Evolutionary conservation across 2,113 vertebrate species (phyloP).

Genomic region (Chitala chitala): DNA sequence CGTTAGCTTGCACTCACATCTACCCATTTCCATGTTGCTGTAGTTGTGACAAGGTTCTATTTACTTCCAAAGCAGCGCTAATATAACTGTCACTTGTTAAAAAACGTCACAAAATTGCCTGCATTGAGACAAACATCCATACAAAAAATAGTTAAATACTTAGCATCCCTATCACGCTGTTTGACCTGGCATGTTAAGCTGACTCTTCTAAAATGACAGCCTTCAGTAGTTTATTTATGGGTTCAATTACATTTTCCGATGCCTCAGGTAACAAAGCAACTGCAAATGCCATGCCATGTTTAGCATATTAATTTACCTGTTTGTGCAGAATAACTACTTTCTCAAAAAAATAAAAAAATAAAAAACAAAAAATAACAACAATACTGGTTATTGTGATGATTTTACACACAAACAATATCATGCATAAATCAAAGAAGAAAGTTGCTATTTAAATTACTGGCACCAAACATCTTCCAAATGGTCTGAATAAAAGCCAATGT

Average conservation of each 20-base stretch:
- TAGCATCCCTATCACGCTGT: neutral
- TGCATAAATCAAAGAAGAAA: slow-evolving; percentile 4
- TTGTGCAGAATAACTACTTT: neutral
- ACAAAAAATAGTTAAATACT: neutral
- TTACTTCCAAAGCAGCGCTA: neutral
- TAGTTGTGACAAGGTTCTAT: no score
- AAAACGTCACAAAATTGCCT: neutral
- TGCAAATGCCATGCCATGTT: neutral
- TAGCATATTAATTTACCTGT: neutral
- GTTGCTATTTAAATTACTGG: neutral
- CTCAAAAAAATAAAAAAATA: neutral
- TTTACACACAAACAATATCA: neutral
- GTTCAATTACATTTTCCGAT: slow-evolving; percentile 4
- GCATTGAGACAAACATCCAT: neutral
- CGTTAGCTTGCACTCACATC: no score
- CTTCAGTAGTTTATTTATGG: neutral
- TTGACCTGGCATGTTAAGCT: neutral
- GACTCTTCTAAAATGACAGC: neutral
- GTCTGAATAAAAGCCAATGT: slow-evolving; percentile 3
- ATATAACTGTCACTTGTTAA: neutral
- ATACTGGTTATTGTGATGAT: no score
- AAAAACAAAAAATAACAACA: neutral
- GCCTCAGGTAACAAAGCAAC: neutral
- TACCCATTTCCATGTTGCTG: no score
- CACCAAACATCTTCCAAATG: slow-evolving; percentile 14